Base-by-base conservation (phyloP, 2,888 invertebrate species). In the Strigamia crassipes region DNA sequence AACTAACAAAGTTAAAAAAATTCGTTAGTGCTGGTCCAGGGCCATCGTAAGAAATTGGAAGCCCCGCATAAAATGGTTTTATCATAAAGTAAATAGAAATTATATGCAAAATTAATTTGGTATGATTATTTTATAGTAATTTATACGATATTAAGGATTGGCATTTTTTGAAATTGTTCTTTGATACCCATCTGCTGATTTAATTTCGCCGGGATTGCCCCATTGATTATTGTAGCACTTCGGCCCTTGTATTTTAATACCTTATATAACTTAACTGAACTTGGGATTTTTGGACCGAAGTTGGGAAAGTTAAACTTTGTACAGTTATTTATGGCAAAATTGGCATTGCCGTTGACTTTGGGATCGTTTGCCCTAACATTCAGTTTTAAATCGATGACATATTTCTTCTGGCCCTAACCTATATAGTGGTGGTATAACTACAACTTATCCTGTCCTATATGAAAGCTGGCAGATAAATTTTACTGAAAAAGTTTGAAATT, bases 331-430 rank as follows among this genome's bases (percentile, higher is more conserved):
- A 73, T 27, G 73, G 31, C 73, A 27, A 73, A 73, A 73, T 73
- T 73, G 31, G 31, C 15, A 73, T 73, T n/a, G 31, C 27, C 31
- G n/a, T 13, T 73, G 73, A 73, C 23, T 73, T 73, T 23, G 56
- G 18, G 56, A 15, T 56, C 56, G 46, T 56, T 56, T 56, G 21
- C 56, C 56, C 56, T 56, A 56, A n/a, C 56, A 56, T 56, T 18
- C 56, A 18, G 56, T n/a, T 56, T 56, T 56, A 56, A 56, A 46
- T n/a, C 18, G 18, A 18, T 56, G 21, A 56, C 56, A 56, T 56
- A 56, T 56, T 56, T 56, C 56, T 56, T 56, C 56, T 56, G 56
- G 56, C 56, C 56, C 56, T 56, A 56, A 56, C 56, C 56, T 56
- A 56, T 8, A 56, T 56, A 56, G 15, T 21, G n/a, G 56, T 9